These are phyloP conservation scores for Aricia agestis DNA, from an alignment of 1,140 invertebrate species.

Conservation along the genomic window DNA sequence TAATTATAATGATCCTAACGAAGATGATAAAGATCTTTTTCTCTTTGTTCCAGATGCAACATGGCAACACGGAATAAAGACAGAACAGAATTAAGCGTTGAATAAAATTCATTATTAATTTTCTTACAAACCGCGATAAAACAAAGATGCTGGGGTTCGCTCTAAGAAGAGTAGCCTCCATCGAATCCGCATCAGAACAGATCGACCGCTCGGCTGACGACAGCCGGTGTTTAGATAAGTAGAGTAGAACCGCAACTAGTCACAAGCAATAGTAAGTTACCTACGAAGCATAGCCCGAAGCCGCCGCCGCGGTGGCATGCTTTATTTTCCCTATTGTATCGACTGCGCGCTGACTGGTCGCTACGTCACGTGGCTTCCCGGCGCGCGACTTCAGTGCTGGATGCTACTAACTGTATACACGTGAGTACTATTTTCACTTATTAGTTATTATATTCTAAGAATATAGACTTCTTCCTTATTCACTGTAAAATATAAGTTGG, in stretches of 20 bases:
- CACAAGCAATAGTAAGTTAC: constrained; percentile 66
- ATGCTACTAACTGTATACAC: constrained; percentile 78
- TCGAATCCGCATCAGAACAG: constrained; percentile 37
- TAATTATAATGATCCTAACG: neutral
- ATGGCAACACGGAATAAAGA: constrained; percentile 45
- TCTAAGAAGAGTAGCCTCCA: constrained; percentile 59
- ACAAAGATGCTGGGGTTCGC: constrained; percentile 71
- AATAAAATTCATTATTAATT: constrained; percentile 35
- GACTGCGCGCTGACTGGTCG: constrained; percentile 76
- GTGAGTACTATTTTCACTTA: constrained; percentile 56
- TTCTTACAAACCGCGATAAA: constrained; percentile 47
- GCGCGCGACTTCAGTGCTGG: constrained; percentile 76
- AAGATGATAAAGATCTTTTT: constrained; percentile 9
- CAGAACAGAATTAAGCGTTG: constrained; percentile 33
- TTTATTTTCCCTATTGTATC: constrained; percentile 74
- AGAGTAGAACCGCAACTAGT: constrained; percentile 52
- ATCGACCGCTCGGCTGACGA: constrained; percentile 61
- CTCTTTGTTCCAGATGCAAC: constrained; percentile 69
- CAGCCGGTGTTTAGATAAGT: constrained; percentile 72
- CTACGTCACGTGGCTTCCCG: constrained; percentile 76
- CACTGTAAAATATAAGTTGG: too few relatives aligned
- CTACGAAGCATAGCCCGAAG: constrained; percentile 40
- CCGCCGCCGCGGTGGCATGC: constrained; percentile 69
- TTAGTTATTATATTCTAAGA: constrained; percentile 24
- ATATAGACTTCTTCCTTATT: too few relatives aligned